phyloP scores from a whole-genome alignment of 2,888 invertebrate genomes.

The Liodrosophila aerea region DNA sequence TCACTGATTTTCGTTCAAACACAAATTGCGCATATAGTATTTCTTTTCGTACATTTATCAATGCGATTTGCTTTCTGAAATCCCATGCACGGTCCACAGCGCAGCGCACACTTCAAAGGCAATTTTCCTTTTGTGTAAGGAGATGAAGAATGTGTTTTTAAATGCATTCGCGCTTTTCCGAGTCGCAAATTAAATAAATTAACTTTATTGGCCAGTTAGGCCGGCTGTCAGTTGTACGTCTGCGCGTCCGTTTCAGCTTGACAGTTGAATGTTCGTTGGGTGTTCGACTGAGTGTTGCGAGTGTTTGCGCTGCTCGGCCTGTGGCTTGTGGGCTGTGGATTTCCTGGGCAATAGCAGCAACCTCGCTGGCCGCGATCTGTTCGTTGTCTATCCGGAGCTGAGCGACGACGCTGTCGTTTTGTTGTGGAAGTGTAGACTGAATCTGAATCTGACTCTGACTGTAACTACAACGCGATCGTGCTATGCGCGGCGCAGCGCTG shows the following conservation, averaged over 20 bases:
- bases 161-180: slow-evolving; percentile 11
- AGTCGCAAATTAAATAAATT: slow-evolving; percentile 56
- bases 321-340: slow-evolving; percentile 38
- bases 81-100: slow-evolving; percentile 12
- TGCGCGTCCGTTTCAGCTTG: slow-evolving; percentile 6
- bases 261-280: slow-evolving; percentile 5
- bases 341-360: slow-evolving; percentile 45
- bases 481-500: slow-evolving; percentile 19
- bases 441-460: slow-evolving; percentile 41
- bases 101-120: slow-evolving; percentile 39
- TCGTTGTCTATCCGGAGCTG: slow-evolving; percentile 60
- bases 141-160: slow-evolving; percentile 11
- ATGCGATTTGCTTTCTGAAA: slow-evolving; percentile 53
- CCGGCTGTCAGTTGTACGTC: slow-evolving; percentile 35
- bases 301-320: slow-evolving; percentile 9
- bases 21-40: slow-evolving; percentile 65
- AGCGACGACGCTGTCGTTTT: slow-evolving; percentile 60
- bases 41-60: slow-evolving; percentile 33
- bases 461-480: slow-evolving; percentile 32
- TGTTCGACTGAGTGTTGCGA: slow-evolving; percentile 3
- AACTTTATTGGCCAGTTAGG: slow-evolving; percentile 36
- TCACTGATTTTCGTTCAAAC: slow-evolving; percentile 6
- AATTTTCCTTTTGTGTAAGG: slow-evolving; percentile 27
- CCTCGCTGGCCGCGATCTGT: slow-evolving; percentile 54
- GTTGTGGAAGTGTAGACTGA: slow-evolving; percentile 48